Conservation (phyloP, 2,113 vertebrate species). For the Dascyllus trimaculatus region DNA sequence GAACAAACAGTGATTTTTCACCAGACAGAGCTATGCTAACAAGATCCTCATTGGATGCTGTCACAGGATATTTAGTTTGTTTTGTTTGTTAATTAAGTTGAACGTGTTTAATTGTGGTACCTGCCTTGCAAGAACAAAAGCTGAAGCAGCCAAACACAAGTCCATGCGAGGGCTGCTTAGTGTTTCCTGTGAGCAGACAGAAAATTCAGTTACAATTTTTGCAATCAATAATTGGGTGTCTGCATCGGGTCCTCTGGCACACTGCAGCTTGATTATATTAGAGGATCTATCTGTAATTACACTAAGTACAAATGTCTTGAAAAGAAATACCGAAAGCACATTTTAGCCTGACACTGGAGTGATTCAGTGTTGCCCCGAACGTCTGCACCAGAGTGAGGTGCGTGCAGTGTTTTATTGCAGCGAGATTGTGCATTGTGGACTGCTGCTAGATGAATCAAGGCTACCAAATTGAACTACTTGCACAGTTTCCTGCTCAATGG, state of each 20-base stretch:
- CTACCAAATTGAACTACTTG: conserved; percentile 80
- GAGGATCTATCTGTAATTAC: conserved; percentile 9
- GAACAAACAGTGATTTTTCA: too few relatives aligned
- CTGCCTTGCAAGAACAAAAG: neutral
- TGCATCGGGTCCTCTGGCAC: neutral
- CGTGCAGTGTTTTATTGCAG: conserved; percentile 60
- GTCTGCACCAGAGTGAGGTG: conserved; percentile 36
- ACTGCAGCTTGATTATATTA: neutral
- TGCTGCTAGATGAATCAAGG: conserved; percentile 71
- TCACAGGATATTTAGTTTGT: too few relatives aligned
- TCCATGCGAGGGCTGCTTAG: neutral
- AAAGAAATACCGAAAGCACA: neutral
- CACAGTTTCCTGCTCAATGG: conserved; percentile 72
- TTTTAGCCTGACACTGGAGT: conserved; percentile 17
- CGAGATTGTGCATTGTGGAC: conserved; percentile 57
- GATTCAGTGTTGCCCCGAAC: conserved; percentile 21
- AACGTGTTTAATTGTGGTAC: too few relatives aligned
- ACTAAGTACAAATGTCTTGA: neutral
- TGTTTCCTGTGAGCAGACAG: neutral
- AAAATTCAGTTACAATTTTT: neutral
- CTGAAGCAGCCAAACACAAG: neutral
- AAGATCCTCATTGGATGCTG: too few relatives aligned
- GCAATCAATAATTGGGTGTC: neutral
- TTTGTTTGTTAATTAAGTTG: too few relatives aligned
- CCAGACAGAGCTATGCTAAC: too few relatives aligned